Evolutionary conservation across 2,113 vertebrate genomes (phyloP), one percentile per base, ranked within the genome.

Genomic region (Holacanthus passer): DNA sequence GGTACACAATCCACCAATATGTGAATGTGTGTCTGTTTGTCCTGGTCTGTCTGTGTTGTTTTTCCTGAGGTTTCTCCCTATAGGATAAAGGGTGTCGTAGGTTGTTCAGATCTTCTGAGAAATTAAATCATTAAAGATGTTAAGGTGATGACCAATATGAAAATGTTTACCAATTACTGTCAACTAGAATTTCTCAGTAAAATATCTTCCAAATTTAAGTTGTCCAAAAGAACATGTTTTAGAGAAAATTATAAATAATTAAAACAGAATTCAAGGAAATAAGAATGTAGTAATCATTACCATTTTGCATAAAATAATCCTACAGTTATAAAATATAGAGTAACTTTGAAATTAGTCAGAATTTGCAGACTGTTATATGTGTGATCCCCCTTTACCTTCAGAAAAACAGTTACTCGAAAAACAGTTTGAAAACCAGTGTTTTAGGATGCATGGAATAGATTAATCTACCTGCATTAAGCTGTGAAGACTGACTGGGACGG

Each of bases 381-480:
- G 27, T 55, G 11, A 48, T 16, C 11, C 2, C 29, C 64, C 2
- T 50, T 11, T 11, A 52, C 32, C 35, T 37, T 35, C 35, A 35
- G 35, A 35, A 35, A n/a, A 32, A 3, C 0, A 10, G 27, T 32
- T 8, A 13, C 17, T 14, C 52, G 1, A n/a, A 20, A 47, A 55
- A 32, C 5, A 41, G 6, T 12, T 48, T 67, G 0, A 35, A 56
- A 69, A 73, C 17, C 2, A 29, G 17, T 59, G 14, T 47, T 63
- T 71, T 4, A 22, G 9, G 13, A 4, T 0, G 2, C 8, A 29
- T 35, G 7, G 5, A 58, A 39, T 17, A 14, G 13, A 6, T n/a
- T n/a, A 47, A 59, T 68, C 2, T 83, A 96, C 96, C 95, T 93
- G 95, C 93, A 29, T 87, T n/a, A 3, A 95, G 77, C 13, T 13